Percentiles rank a stretch among this genome's conserved stretches.
These are phyloP conservation scores for Todiramphus saurophagus DNA, from an alignment of 2,113 vertebrate genomes.

Conservation along the genomic window DNA sequence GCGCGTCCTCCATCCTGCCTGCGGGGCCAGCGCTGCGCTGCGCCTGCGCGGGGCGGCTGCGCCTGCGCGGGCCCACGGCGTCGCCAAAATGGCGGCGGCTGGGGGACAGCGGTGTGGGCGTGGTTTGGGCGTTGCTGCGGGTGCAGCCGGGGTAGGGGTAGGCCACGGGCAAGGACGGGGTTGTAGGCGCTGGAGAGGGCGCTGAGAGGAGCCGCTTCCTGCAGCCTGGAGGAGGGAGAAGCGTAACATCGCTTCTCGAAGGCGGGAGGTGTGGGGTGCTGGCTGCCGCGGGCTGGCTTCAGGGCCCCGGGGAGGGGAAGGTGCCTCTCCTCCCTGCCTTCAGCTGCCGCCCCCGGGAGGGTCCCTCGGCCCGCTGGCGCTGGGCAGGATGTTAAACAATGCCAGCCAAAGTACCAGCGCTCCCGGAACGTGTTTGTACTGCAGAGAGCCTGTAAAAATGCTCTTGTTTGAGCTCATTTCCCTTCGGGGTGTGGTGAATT, in stretches of 20 bases:
- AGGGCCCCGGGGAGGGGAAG: no score
- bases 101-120: rapidly evolving
- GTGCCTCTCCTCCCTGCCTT: rapidly evolving
- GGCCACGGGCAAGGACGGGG: rapidly evolving
- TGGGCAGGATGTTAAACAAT: neutral
- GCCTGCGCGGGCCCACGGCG: neutral
- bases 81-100: neutral
- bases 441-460: neutral
- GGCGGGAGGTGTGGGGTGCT: neutral
- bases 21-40: no score
- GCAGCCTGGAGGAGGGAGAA: neutral
- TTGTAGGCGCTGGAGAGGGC: neutral
- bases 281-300: neutral
- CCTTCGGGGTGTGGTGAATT: neutral
- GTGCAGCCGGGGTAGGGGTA: rapidly evolving
- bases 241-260: neutral
- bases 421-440: neutral
- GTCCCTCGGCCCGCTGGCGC: neutral
- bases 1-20: no score
- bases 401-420: neutral
- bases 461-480: neutral
- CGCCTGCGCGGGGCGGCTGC: neutral
- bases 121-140: rapidly evolving
- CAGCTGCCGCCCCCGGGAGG: no score
- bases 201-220: no score